Percentiles rank a stretch among this genome's conserved stretches.
Evolutionary conservation across 2,888 invertebrate species (phyloP).

Genomic region (Meghimatium bilineatum): DNA sequence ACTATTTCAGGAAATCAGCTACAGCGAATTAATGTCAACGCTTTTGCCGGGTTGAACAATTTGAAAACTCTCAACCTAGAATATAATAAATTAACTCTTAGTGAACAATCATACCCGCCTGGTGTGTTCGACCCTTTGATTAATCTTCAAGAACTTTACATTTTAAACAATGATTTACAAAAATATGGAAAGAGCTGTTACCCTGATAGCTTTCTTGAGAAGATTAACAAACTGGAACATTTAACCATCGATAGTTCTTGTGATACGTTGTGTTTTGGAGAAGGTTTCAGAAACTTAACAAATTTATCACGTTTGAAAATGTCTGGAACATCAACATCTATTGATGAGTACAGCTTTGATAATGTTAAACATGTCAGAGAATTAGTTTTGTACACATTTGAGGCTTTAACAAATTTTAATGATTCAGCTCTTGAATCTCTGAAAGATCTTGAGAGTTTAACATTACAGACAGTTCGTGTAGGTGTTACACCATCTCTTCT

Average conservation of each 20-base stretch:
- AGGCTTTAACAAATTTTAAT: background rate
- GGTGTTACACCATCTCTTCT: background rate
- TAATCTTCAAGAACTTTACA: background rate
- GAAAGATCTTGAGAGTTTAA: background rate
- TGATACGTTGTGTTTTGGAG: background rate
- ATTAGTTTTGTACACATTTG: background rate
- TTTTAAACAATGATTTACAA: background rate
- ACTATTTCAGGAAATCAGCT: background rate
- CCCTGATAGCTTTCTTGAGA: background rate
- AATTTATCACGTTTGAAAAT: background rate
- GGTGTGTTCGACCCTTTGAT: background rate
- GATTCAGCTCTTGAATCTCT: background rate
- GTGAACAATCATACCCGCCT: background rate
- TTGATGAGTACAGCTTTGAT: background rate
- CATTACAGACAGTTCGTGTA: background rate
- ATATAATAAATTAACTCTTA: background rate
- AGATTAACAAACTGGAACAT: background rate
- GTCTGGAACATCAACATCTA: background rate
- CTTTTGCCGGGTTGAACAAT: background rate
- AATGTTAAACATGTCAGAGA: background rate
- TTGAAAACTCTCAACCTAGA: constrained; percentile 4
- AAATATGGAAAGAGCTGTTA: background rate
- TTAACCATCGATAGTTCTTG: background rate
- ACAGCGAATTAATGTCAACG: background rate
- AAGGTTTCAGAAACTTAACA: constrained; percentile 15